Base-by-base conservation (phyloP, 2,113 vertebrate genomes). In the Acrocephalus kingi region DNA sequence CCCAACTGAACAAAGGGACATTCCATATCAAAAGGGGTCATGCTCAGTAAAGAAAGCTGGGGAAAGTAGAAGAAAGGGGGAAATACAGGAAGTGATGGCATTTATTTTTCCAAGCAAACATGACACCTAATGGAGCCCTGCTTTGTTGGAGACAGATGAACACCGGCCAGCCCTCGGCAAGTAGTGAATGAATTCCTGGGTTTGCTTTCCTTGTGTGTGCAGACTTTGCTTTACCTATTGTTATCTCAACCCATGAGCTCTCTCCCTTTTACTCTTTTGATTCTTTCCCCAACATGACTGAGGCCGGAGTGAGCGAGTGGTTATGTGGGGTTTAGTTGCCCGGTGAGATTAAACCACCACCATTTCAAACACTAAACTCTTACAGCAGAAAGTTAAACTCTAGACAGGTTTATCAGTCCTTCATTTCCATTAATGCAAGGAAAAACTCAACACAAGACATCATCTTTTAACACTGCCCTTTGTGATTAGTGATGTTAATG, bases 381-480 rank as follows among this genome's bases (percentile, higher is more conserved):
- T 61, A 49, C 20, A 80, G 67, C 27, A 77, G 49, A 51, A 83
- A 91, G 11, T 22, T 59, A 80, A 76, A n/a, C 12, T 79, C 54
- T n/a, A 66, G 9, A 37, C 7, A 75, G 52, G 37, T 68, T 78
- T 75, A 64, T 64, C 41, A 61, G 45, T 45, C 19, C 23, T 62
- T 82, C 35, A n/a, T 78, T 95, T 93, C 73, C 84, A 89, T 39
- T 91, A 82, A 76, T 43, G 58, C 41, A 85, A 73, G 27, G 28
- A 48, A 91, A 95, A 86, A 43, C 7, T 48, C 33, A 78, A 48
- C 35, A 71, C 23, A 78, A 91, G 48, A 67, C 18, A 48, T 17
- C 37, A 84, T 69, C 25, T 95, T 96, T 81, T 89, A 96, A 69
- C 61, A 68, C 20, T 72, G 35, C 31, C 35, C 18, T 89, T 71